Base-by-base conservation (phyloP, 2,888 invertebrate genomes). In the Diaperis boleti region DNA sequence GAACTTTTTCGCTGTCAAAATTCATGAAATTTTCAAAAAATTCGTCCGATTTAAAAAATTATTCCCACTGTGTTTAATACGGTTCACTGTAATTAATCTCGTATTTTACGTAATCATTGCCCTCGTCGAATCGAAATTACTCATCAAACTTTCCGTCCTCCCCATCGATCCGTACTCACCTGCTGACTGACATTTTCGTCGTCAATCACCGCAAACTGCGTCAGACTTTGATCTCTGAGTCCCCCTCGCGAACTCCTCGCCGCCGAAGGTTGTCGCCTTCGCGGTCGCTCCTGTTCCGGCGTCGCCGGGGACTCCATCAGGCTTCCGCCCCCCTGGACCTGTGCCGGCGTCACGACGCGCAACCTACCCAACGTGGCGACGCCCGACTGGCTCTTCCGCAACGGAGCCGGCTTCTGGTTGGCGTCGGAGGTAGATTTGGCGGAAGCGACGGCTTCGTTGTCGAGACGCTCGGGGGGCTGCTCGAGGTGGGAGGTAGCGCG, bases 181-280 rank as follows among this genome's bases (percentile, higher is more conserved):
- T 95, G 95, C 78, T 95, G 95, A 2, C 95, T 95, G 0, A 95
- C 92, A 76, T 95, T 95, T 70, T 95, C 95, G 77, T 96, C 96
- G 77, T 96, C 96, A 79, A 95, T 95, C 64, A 95, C 88, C 0
- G 95, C 96, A 80, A 94, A 95, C 79, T 96, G 95, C 3, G 92
- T 92, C 72, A 90, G 89, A 59, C 94, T 94, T 75, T 92, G 91
- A 77, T 95, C 95, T 3, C 92, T 86, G 15, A 87, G 83, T 0
- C 83, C 81, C 1, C 84, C 79, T 39, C 85, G 78, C 11, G 82
- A 83, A 63, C 78, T 80, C 20, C 81, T 69, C 1, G 78, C 80
- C 2, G 80, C 80, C 7, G 81, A 79, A 3, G 79, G 75, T 54
- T 79, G 81, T 42, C 81, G n/a, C 26, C 84, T 81, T 67, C 86